phyloP scores from a whole-genome alignment of 2,113 vertebrate genomes.

The Oreochromis aureus region DNA sequence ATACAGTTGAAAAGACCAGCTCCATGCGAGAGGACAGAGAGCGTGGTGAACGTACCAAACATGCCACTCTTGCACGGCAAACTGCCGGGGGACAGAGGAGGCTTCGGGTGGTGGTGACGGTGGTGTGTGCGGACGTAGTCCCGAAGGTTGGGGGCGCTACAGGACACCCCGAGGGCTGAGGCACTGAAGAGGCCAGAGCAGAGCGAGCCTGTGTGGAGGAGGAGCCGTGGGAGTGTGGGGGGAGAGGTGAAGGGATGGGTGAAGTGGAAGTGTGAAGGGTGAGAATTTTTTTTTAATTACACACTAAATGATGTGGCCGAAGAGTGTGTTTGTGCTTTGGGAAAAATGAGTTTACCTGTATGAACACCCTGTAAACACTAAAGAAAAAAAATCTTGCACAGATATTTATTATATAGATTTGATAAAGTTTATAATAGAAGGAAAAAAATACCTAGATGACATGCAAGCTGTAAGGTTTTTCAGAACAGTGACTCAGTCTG shows the following conservation, averaged over 20 bases:
- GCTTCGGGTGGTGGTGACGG: slow-evolving; percentile 80
- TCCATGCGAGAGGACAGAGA: neutral
- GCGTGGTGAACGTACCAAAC: slow-evolving; percentile 79
- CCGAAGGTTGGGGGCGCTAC: slow-evolving; percentile 95
- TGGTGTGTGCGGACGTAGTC: slow-evolving; percentile 89
- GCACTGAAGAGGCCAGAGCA: slow-evolving; percentile 96
- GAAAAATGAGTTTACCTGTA: neutral
- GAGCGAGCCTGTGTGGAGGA: slow-evolving; percentile 83
- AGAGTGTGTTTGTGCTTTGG: neutral
- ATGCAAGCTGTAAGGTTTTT: neutral
- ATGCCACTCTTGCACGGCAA: slow-evolving; percentile 81
- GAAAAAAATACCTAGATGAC: neutral
- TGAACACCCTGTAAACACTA: neutral
- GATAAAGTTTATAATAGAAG: neutral
- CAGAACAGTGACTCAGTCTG: neutral
- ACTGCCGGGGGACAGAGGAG: slow-evolving; percentile 82
- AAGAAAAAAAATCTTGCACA: neutral
- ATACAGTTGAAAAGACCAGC: neutral
- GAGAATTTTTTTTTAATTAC: slow-evolving; percentile 53
- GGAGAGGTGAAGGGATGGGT: neutral
- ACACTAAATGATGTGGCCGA: slow-evolving; percentile 25
- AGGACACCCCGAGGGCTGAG: slow-evolving; percentile 91
- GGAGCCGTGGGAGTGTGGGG: neutral
- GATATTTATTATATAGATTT: neutral
- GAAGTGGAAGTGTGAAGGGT: neutral